Evolutionary conservation across 2,888 invertebrate genomes (phyloP).

Genomic region (Agonum fuliginosum): DNA sequence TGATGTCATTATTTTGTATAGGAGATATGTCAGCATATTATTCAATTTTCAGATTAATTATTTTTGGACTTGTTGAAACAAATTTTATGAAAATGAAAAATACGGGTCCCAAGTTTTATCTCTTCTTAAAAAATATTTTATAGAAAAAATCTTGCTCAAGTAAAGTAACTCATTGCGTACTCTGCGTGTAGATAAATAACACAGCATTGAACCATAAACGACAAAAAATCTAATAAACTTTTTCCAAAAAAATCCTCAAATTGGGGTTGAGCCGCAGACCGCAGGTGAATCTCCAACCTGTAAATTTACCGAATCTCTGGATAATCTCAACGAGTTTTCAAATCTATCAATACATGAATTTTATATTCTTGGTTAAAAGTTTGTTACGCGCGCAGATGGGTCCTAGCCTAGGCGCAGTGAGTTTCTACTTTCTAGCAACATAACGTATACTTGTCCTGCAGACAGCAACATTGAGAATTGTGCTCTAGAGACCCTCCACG

Average conservation of each 20-base stretch:
- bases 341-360: conserved; percentile 46
- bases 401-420: conserved; percentile 27
- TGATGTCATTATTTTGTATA: too few relatives aligned
- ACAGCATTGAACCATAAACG: too few relatives aligned
- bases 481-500: conserved; percentile 18
- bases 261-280: neutral
- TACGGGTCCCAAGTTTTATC: too few relatives aligned
- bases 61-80: too few relatives aligned
- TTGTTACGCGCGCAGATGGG: conserved; percentile 14
- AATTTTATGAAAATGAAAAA: too few relatives aligned
- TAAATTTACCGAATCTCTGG: conserved; percentile 13
- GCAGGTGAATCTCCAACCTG: conserved; percentile 21
- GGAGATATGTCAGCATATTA: too few relatives aligned
- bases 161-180: too few relatives aligned
- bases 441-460: neutral
- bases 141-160: too few relatives aligned
- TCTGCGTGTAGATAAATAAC: too few relatives aligned
- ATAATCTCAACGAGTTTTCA: conserved; percentile 37
- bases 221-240: neutral
- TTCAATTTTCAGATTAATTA: too few relatives aligned
- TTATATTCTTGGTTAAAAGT: conserved; percentile 27
- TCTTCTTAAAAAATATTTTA: too few relatives aligned
- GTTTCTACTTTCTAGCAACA: neutral
- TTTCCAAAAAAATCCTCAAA: neutral
- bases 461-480: conserved; percentile 13